Evolutionary conservation across 2,113 vertebrate species (phyloP).

Genomic region (Syngnathus scovelli): DNA sequence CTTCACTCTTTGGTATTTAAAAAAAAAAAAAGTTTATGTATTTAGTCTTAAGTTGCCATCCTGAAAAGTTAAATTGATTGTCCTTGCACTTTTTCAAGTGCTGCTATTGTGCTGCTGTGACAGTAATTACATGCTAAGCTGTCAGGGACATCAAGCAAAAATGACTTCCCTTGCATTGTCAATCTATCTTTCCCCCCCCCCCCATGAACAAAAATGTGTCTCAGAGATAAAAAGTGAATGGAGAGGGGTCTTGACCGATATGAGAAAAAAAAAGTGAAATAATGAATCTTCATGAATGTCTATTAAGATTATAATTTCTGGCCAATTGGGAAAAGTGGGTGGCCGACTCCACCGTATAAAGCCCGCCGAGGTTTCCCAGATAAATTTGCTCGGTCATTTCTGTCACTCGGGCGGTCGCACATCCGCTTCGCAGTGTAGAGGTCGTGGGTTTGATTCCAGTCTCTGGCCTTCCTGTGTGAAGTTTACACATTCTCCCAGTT

Average conservation of each 20-base stretch:
- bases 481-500: too few relatives aligned
- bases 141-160: slow-evolving; percentile 61
- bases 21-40: slow-evolving; percentile 54
- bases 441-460: too few relatives aligned
- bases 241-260: slow-evolving; percentile 45
- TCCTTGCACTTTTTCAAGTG: slow-evolving; percentile 55
- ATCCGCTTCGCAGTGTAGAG: too few relatives aligned
- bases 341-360: slow-evolving; percentile 43
- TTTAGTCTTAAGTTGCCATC: slow-evolving; percentile 43
- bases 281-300: slow-evolving; percentile 57
- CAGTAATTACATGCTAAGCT: slow-evolving; percentile 66
- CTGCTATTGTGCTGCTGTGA: slow-evolving; percentile 54
- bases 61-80: slow-evolving; percentile 57
- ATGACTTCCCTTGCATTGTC: slow-evolving; percentile 56
- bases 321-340: slow-evolving; percentile 47
- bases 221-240: slow-evolving; percentile 43
- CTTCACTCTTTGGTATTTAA: slow-evolving; percentile 26
- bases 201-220: slow-evolving; percentile 43
- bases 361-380: slow-evolving; percentile 35
- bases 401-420: too few relatives aligned
- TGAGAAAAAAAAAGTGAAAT: slow-evolving; percentile 44
- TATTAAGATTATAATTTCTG: slow-evolving; percentile 54
- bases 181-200: slow-evolving; percentile 49
- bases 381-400: background rate
- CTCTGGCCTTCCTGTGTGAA: too few relatives aligned